Base-by-base conservation (phyloP, 2,888 invertebrate genomes). In the Cantharis rustica region DNA sequence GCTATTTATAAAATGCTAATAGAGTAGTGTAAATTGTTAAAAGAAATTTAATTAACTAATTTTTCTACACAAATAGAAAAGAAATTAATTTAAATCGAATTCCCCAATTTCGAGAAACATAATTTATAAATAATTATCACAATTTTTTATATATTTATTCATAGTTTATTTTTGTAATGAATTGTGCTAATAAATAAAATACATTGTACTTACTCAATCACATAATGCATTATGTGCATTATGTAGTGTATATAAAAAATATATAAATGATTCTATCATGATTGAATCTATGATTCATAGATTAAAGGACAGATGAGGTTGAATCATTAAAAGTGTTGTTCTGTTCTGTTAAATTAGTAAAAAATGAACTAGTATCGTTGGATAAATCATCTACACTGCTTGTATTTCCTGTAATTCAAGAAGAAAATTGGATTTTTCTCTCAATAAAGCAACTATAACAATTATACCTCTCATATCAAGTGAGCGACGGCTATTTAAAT, bases 331-430 rank as follows among this genome's bases (percentile, higher is more conserved):
- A 83, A 86, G 88, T 87, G 85, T 87, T 87, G 87, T 81, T 87
- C 91, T 93, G 94, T 92, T 92, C 92, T 91, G 90, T 88, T 76
- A 90, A 89, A 73, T 92, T 91, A 78, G 93, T 91, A 88, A 93
- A 94, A 75, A 94, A 87, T 9, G 94, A 94, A 77, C 92, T 91
- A 83, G 92, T 92, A 83, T 95, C 95, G 82, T 93, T 93, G 84
- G 95, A 96, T 84, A 96, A 90, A 88, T 96, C 96, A 87, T 96
- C 96, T 84, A 95, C 95, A 83, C 96, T 96, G 89, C 94, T 94
- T 89, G 95, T 93, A 79, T 95, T 94, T 84, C 93, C 95, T 95
- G 5, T 47, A 47, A 47, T 47, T 47, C 0, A 47, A 79, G 80
- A 80, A 61, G 77, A 80, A 77, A 76, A 27, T 47, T 17, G 62